Evolutionary conservation across 2,113 vertebrate genomes (phyloP).

Genomic region (Zeus faber): DNA sequence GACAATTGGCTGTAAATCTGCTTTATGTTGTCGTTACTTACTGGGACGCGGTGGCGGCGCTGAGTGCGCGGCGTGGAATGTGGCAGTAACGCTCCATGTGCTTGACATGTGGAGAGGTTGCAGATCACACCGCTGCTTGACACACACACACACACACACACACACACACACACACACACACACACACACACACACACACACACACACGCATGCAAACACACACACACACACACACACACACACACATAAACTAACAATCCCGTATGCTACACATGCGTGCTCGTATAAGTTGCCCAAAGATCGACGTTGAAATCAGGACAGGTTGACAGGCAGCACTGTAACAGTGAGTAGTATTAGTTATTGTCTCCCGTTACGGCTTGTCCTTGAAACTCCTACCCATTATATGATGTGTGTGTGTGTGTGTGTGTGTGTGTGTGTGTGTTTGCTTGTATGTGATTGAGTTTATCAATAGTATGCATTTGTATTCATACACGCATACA

Average conservation of each 20-base stretch:
- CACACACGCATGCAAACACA: not conserved
- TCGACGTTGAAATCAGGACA: slow-evolving; percentile 17
- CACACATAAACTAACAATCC: slow-evolving; percentile 33
- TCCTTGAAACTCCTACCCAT: slow-evolving; percentile 48
- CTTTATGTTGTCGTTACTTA: slow-evolving; percentile 77
- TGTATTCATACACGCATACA: too few relatives aligned
- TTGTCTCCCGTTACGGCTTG: slow-evolving; percentile 32
- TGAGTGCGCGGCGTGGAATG: slow-evolving; percentile 33
- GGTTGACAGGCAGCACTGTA: slow-evolving; percentile 34
- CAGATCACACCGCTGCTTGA: slow-evolving; percentile 39
- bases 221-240: slow-evolving; percentile 9
- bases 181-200: slow-evolving; percentile 14
- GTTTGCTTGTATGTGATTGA: too few relatives aligned
- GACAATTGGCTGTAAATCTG: slow-evolving; percentile 64
- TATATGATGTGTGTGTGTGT: too few relatives aligned
- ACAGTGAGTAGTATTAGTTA: slow-evolving; percentile 56
- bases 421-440: too few relatives aligned
- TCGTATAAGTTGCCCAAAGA: too few relatives aligned
- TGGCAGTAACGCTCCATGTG: slow-evolving; percentile 19
- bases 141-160: slow-evolving; percentile 27
- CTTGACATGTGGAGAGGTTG: slow-evolving; percentile 49
- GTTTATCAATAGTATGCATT: not conserved
- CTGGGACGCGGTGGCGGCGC: slow-evolving; percentile 24
- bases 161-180: slow-evolving; percentile 3
- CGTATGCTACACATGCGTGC: too few relatives aligned